Evolutionary conservation across 2,113 vertebrate genomes (phyloP), one percentile per base, ranked within the genome.

Genomic region (Crotophaga sulcirostris): DNA sequence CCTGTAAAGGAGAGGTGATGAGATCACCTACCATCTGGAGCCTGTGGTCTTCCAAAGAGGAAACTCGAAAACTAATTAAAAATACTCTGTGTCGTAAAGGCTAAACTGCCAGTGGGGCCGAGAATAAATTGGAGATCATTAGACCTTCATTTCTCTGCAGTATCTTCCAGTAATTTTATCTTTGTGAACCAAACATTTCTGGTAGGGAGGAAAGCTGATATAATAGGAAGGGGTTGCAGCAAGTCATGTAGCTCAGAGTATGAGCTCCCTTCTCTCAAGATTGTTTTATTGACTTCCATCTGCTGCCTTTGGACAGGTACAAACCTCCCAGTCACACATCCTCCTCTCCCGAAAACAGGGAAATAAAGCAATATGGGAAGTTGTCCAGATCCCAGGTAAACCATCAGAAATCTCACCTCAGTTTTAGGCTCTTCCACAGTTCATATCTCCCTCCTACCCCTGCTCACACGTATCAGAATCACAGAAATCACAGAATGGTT

Each of bases 11-110:
- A 26, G 47, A 91, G 54, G 95, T 79, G 95, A 93, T 88, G 93
- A 97, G 76, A 84, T 94, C 90, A 86, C 84, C 88, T 62, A 78
- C 85, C 82, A 92, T 88, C 94, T 94, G 87, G 66, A 94, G 90
- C 85, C 91, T 54, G 59, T 91, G 90, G 45, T 28, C 89, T 93
- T 96, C 92, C 85, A 94, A 76, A 82, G 79, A 95, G 67, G 78
- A 80, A 77, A 33, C 88, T 76, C 60, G 82, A 89, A 87, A 70
- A 63, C 72, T 49, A 95, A 95, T 85, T 86, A 85, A 96, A 95
- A 94, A 69, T 60, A 73, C 21, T 51, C 84, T 54, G 66, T 62
- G 29, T 45, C 49, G 9, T 87, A 75, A 91, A 59, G 91, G 60
- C 92, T 62, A 40, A 94, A 83, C 63, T 76, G 88, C 90, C 91